Base-by-base conservation (phyloP, 2,113 vertebrate genomes). In the Urocolius indicus region DNA sequence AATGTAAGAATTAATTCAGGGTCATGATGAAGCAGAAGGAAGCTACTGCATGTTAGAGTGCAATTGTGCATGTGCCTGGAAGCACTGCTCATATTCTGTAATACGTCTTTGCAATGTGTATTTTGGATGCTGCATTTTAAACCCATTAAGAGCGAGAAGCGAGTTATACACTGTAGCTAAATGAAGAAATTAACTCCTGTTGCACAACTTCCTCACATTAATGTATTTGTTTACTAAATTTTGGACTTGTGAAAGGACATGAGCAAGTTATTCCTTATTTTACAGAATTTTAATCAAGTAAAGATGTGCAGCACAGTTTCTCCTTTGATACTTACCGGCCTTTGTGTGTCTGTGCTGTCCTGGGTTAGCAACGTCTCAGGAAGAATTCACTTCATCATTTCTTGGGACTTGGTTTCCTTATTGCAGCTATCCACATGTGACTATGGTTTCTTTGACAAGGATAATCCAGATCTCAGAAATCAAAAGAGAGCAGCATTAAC, bases 1-100 rank as follows among this genome's bases (percentile, higher is more conserved):
- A 90, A 92, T 75, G 41, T 24, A 71, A 84, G 46, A 80, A 89
- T 91, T 94, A 89, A 95, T 85, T 58, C 6, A 21, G 81, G 79
- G 46, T 86, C 73, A 45, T 27, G 68, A 71, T 0, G 2, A 84
- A 90, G 77, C 61, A 82, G 65, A 87, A 92, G 72, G 72, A 75
- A 92, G 55, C 36, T 79, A 15, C 51, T 49, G 58, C 29, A 11
- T 18, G 32, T 91, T 45, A 77, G 71, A 92, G 61, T 62, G 79
- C 24, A 7, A 91, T 73, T 83, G 55, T 80, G 66, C 13, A 5
- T 36, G 41, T 76, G 63, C 80, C 72, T 79, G 71, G 67, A 76
- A 87, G 75, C 57, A 5, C 79, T 71, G 79, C 83, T 75, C 13
- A 4, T 90, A 54, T 24, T 88, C 71, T 75, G 52, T 69, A 52